Conservation (phyloP, 2,797 vertebrate species). For the Champsocephalus gunnari region DNA sequence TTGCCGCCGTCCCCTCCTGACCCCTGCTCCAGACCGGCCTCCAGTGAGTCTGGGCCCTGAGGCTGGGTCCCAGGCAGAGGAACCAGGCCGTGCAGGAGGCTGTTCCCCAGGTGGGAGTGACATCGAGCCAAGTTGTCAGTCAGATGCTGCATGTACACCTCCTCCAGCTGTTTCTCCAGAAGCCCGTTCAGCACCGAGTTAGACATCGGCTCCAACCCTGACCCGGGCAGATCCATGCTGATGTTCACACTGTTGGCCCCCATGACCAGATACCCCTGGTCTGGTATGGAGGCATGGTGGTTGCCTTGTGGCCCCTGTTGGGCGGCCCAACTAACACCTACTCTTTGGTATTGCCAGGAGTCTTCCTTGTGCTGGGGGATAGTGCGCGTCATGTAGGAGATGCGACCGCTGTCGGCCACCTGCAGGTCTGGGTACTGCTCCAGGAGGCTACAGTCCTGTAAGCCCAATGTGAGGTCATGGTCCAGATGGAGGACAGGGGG, state of each 20-base stretch:
- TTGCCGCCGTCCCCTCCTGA: conserved; percentile 17
- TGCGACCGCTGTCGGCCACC: conserved; percentile 62
- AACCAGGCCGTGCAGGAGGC: conserved; percentile 78
- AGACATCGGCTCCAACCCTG: conserved; percentile 84
- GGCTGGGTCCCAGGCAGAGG: conserved; percentile 56
- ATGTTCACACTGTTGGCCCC: conserved; percentile 47
- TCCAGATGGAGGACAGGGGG: neutral
- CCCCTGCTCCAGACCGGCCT: conserved; percentile 49
- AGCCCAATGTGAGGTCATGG: conserved; percentile 14
- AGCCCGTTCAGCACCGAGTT: conserved; percentile 90
- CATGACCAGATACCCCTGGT: conserved; percentile 79
- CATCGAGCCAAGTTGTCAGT: conserved; percentile 88
- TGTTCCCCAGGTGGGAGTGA: conserved; percentile 75
- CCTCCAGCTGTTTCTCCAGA: conserved; percentile 89
- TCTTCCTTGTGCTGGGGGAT: neutral
- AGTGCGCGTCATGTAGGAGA: conserved; percentile 42
- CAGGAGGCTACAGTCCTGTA: conserved; percentile 71
- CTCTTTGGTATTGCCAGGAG: neutral
- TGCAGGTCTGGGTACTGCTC: conserved; percentile 78
- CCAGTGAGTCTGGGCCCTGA: conserved; percentile 59
- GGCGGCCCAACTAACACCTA: neutral
- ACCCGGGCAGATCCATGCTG: conserved; percentile 61
- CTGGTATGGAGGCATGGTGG: conserved; percentile 30
- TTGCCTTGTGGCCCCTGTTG: conserved; percentile 5
- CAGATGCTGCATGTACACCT: conserved; percentile 91